Conservation (phyloP, 2,888 invertebrate genomes). For the Choristoneura rosaceana region DNA sequence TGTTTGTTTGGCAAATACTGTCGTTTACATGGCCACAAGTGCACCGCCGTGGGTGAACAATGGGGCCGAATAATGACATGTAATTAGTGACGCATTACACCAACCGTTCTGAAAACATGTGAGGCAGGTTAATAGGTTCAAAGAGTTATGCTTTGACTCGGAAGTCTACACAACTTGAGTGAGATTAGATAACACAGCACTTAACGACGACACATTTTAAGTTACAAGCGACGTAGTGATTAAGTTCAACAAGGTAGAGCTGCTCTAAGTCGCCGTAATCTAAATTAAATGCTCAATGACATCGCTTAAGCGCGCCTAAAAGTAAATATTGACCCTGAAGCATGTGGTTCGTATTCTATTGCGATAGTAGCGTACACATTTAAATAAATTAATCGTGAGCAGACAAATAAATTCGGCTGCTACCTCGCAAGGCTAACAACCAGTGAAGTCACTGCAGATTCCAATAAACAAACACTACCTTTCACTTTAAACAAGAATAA, state of each 20-base stretch:
- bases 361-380: conserved; percentile 68
- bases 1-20: conserved; percentile 57
- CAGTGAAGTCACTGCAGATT: conserved; percentile 68
- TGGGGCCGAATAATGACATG: conserved; percentile 54
- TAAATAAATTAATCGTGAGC: conserved; percentile 64
- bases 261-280: not conserved
- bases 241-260: conserved; percentile 6
- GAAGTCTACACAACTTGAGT: conserved; percentile 11
- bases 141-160: conserved; percentile 32
- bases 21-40: conserved; percentile 47
- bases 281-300: conserved; percentile 1
- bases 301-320: conserved; percentile 27
- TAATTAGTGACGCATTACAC: conserved; percentile 59
- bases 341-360: conserved; percentile 60
- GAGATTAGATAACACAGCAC: conserved; percentile 38
- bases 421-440: conserved; percentile 74
- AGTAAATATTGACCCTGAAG: conserved; percentile 67
- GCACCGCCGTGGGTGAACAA: conserved; percentile 64
- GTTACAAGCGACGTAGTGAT: not conserved
- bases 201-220: conserved; percentile 29
- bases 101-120: conserved; percentile 53
- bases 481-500: conserved; percentile 75
- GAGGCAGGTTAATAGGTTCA: conserved; percentile 20
- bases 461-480: conserved; percentile 62
- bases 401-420: conserved; percentile 62